Base-by-base conservation (phyloP, 2,113 vertebrate species). In the Scalopus aquaticus region DNA sequence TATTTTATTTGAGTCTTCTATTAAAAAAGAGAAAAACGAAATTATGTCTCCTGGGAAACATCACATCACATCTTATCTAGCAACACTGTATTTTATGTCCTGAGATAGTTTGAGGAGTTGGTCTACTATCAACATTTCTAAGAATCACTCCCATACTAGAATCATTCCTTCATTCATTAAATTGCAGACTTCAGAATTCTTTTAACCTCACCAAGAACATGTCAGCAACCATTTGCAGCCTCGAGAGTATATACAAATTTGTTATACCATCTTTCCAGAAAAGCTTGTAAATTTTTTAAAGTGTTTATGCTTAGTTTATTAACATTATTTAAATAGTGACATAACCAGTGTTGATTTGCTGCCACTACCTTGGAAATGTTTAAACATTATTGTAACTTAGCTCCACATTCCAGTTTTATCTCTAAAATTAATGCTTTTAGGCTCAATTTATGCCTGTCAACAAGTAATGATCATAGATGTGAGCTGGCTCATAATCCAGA, bases 401-500 rank as follows among this genome's bases (percentile, higher is more conserved):
- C 93, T 97, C 64, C 89, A 96, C 91, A 94, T 98, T 98, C 94
- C 74, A 97, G 72, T 96, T 97, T 98, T 98, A 96, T 97, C 97
- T 98, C 44, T 77, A 96, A 98, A 98, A 98, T 98, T 98, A 98
- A 98, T 98, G 97, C 95, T 98, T 98, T 98, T 98, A 97, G 94
- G 96, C 95, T 98, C 97, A 97, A 98, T 98, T 98, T 98, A 97
- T 98, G 97, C 98, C 97, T 98, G 97, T 98, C 98, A 98, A 98
- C 98, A 98, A 98, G 98, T 98, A 98, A 98, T 97, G 98, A 98
- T 98, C 98, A 98, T 96, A 98, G 98, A 98, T 98, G 98, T 98
- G 97, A 98, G 97, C 96, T 97, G 98, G 97, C 97, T 98, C 97
- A 97, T 98, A 98, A 98, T 98, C 97, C 97, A 97, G 97, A 98